Evolutionary conservation across 1,140 invertebrate species (phyloP), one percentile per base, ranked within the genome.

Genomic region (Cherax quadricarinatus): DNA sequence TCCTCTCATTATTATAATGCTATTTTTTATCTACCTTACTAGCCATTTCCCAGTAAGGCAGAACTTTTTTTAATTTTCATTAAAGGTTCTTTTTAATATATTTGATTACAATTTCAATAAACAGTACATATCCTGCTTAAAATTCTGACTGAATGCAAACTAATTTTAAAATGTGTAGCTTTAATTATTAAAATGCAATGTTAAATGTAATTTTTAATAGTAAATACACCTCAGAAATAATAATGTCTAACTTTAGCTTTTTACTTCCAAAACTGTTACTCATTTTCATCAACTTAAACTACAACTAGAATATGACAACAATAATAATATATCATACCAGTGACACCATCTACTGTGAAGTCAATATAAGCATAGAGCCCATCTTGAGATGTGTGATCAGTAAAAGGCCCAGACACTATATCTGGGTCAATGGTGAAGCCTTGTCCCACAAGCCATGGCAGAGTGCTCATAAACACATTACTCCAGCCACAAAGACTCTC

Each of bases 331-430:
- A 14, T 66, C 18, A 66, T 66, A 66, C 62, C 16, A 16, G 7
- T 16, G 62, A 16, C 4, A n/a, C 16, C 79, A 24, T 83, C n/a
- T 49, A 12, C 48, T 49, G 92, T 93, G 89, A 93, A 93, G 89
- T 93, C 92, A 49, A 91, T 66, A 51, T 93, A 93, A 12, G 92
- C 89, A 78, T 93, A 93, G 81, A 93, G 62, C 16, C 92, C 92
- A 84, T 91, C 84, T 60, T 79, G 16, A 75, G 90, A 79, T 0
- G 92, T 93, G 86, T 93, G 92, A 66, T 93, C 92, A 18, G 41
- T n/a, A 41, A 90, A 66, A 30, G 89, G 92, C 3, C 92, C 92
- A 21, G 88, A 78, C 9, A 93, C 92, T 48, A 86, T 41, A 49
- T 78, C 75, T 12, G 88, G 79, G 48, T 87, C 30, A 21, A 49